Evolutionary conservation across 1,140 invertebrate species (phyloP), one percentile per base, ranked within the genome.

Genomic region (Drosophila micromelanica): DNA sequence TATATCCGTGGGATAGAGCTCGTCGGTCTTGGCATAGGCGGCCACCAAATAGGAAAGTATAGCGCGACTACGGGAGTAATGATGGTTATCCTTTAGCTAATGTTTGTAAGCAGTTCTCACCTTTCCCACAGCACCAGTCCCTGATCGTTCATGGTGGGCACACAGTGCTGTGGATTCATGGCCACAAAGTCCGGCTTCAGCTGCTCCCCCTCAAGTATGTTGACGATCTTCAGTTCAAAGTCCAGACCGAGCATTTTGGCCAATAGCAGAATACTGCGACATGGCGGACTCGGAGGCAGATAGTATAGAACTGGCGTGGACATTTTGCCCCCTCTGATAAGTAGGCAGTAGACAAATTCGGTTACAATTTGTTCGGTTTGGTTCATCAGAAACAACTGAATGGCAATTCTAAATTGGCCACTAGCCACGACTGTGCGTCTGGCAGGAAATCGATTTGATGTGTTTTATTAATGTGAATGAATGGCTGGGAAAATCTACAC

Each of bases 31-130:
- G 0, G 93, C 95, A 73, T 97, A 97, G 40, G 95, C 93, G 55
- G 95, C 94, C 5, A 93, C 95, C 70, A 97, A 86, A 90, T 97
- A 97, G 0, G 93, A 85, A 62, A 95, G 93, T 12, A 96, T 96
- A 0, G 96, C 95, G 20, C 96, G 95, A 90, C 96, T 94, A 71
- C 1, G 73, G 57, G 3, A 3, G 0, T 8, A 0, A 4, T n/a
- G 6, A 2, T 1, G 0, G 2, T 15, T 0, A 8, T 0, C 1
- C 46, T 3, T 2, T 17, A 57, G 17, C 2, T 5, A 17, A 20
- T 32, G 0, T 52, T 3, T 3, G 20, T n/a, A 13, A n/a, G 40
- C 9, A 3, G 4, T 5, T 54, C 46, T 78, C 64, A 93, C 94
- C 94, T 94, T 72, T 95, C 94, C 73, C 91, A 94, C 23, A 96